Conservation (phyloP, 1,140 invertebrate species). For the Lucilia sericata region DNA sequence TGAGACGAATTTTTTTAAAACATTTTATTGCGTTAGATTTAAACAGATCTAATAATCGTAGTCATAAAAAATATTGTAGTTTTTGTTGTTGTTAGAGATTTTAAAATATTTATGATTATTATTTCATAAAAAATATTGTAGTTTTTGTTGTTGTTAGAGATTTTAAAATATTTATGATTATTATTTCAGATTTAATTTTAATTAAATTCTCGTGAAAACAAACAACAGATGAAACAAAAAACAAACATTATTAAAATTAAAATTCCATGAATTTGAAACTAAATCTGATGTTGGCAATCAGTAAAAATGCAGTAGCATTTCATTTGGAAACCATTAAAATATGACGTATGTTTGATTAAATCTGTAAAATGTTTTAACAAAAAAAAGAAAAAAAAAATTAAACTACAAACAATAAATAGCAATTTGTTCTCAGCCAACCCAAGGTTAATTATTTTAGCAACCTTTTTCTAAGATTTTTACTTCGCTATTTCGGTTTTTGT, state of each 20-base stretch:
- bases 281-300: not conserved
- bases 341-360: slow-evolving; percentile 16
- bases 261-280: slow-evolving; percentile 14
- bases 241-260: not conserved
- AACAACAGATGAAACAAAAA: not conserved
- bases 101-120: not conserved
- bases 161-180: slow-evolving; percentile 1
- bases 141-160: not conserved
- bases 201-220: slow-evolving; percentile 6
- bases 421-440: not conserved
- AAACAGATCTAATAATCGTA: not conserved
- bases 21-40: slow-evolving; percentile 11
- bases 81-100: not conserved
- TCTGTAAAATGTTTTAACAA: not conserved
- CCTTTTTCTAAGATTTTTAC: not conserved
- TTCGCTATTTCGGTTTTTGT: not conserved
- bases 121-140: too few relatives aligned
- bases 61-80: not conserved
- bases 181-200: slow-evolving; percentile 1
- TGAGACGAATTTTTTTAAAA: not conserved
- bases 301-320: slow-evolving; percentile 20
- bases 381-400: not conserved
- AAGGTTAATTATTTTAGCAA: slow-evolving; percentile 29
- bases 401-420: not conserved
- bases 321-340: not conserved